A percentile compares a stretch with the other conserved stretches of the same genome.
Conservation (phyloP, 1,140 invertebrate genomes). For the Eueides isabella region DNA sequence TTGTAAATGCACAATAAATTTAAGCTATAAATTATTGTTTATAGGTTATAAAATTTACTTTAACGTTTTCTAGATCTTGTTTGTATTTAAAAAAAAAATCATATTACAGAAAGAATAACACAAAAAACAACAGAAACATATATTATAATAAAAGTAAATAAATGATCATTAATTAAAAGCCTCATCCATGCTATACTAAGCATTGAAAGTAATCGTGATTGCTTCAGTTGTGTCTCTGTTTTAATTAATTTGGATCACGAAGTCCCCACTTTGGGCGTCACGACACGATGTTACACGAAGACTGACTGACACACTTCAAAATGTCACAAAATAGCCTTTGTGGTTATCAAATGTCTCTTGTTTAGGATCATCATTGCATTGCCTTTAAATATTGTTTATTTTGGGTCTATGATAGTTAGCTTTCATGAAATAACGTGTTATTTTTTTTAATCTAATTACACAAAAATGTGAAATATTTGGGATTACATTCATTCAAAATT, state of each 20-base stretch:
- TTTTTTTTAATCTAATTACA: no score
- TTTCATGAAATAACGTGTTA: no score
- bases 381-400: not conserved
- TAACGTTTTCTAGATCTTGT: not conserved
- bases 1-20: slow-evolving; percentile 5
- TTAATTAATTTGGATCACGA: slow-evolving; percentile 82
- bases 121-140: no score
- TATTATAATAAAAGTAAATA: no score
- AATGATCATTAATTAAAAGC: slow-evolving; percentile 5
- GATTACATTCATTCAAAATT: no score
- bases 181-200: slow-evolving; percentile 63
- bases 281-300: slow-evolving; percentile 65
- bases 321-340: slow-evolving; percentile 76
- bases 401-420: no score
- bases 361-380: slow-evolving; percentile 44
- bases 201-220: slow-evolving; percentile 74
- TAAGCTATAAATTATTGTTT: not conserved
- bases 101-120: no score
- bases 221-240: slow-evolving; percentile 76
- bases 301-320: slow-evolving; percentile 80
- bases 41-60: not conserved
- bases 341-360: slow-evolving; percentile 59
- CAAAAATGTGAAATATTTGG: no score
- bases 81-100: no score
- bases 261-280: slow-evolving; percentile 78